A percentile compares a stretch with the other conserved stretches of the same genome.
These are phyloP conservation scores for Drosophila sordidula DNA, from an alignment of 2,888 invertebrate genomes.

Conservation along the genomic window DNA sequence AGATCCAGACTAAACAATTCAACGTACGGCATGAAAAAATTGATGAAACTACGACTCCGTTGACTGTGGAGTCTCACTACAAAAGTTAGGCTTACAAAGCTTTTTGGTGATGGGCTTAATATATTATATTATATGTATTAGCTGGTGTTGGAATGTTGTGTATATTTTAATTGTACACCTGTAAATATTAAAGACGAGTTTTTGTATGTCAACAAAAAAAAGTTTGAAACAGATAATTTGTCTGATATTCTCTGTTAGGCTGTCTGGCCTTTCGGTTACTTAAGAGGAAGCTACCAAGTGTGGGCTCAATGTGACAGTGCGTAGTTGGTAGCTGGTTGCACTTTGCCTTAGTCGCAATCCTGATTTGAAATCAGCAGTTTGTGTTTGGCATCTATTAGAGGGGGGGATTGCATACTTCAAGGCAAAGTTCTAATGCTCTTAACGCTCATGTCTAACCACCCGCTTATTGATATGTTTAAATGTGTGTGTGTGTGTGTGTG, in stretches of 20 bases:
- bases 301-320: slow-evolving; percentile 9
- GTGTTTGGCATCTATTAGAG: slow-evolving; percentile 31
- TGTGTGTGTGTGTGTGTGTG: slow-evolving; percentile 7
- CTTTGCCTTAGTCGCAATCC: slow-evolving; percentile 25
- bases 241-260: not conserved
- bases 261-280: slow-evolving; percentile 9
- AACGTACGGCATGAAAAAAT: slow-evolving; percentile 8
- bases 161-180: not conserved
- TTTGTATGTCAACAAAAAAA: not conserved
- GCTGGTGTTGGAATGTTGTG: not conserved
- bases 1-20: slow-evolving; percentile 7
- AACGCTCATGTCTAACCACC: slow-evolving; percentile 64
- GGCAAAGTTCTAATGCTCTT: slow-evolving; percentile 79
- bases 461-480: slow-evolving; percentile 38
- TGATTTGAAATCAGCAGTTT: slow-evolving; percentile 22
- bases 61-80: not conserved
- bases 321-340: slow-evolving; percentile 21
- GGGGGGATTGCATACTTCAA: slow-evolving; percentile 38
- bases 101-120: not conserved
- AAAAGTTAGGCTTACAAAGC: not conserved
- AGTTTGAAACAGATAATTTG: not conserved
- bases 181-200: not conserved
- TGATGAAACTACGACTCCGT: slow-evolving; percentile 11
- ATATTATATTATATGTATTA: not conserved
- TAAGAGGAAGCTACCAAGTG: slow-evolving; percentile 5